A percentile compares a stretch with the other conserved stretches of the same genome.
These are phyloP conservation scores for Thalassophryne amazonica DNA, from an alignment of 2,797 vertebrate genomes.

Conservation along the genomic window DNA sequence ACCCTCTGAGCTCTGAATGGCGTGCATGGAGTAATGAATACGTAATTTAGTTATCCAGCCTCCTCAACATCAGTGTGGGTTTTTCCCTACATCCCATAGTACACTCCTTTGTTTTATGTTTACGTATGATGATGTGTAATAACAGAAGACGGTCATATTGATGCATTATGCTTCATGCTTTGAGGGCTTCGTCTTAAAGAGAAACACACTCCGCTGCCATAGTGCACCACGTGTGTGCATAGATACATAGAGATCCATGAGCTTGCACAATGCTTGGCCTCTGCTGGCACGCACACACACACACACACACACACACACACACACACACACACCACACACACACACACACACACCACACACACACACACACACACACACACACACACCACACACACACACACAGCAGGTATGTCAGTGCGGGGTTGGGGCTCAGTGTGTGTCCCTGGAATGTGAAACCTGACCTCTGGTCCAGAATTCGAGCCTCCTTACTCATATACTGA, in stretches of 20 bases:
- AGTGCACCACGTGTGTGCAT: conserved; percentile 13
- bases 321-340: too few relatives aligned
- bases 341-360: conserved; percentile 56
- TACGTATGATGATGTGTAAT: conserved; percentile 22
- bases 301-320: not conserved
- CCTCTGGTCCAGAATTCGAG: conserved; percentile 71
- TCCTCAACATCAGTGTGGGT: conserved; percentile 24
- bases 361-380: conserved; percentile 44
- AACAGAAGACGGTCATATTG: conserved; percentile 32
- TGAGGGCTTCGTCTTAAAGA: conserved; percentile 17
- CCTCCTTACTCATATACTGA: conserved; percentile 73
- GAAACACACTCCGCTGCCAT: conserved; percentile 18
- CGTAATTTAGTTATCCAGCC: conserved; percentile 24
- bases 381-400: conserved; percentile 62
- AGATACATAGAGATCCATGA: conserved; percentile 12
- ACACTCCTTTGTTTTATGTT: conserved; percentile 20
- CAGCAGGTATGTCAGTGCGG: conserved; percentile 73
- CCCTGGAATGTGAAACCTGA: conserved; percentile 82
- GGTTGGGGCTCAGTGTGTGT: conserved; percentile 72
- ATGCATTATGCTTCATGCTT: conserved; percentile 18
- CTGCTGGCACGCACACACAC: not conserved
- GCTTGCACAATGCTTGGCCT: conserved; percentile 11
- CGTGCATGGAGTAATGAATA: conserved; percentile 14
- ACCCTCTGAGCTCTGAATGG: conserved; percentile 36
- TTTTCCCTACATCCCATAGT: conserved; percentile 12